These are phyloP conservation scores for Cerastis rubricosa DNA, from an alignment of 2,888 invertebrate species.

Conservation along the genomic window DNA sequence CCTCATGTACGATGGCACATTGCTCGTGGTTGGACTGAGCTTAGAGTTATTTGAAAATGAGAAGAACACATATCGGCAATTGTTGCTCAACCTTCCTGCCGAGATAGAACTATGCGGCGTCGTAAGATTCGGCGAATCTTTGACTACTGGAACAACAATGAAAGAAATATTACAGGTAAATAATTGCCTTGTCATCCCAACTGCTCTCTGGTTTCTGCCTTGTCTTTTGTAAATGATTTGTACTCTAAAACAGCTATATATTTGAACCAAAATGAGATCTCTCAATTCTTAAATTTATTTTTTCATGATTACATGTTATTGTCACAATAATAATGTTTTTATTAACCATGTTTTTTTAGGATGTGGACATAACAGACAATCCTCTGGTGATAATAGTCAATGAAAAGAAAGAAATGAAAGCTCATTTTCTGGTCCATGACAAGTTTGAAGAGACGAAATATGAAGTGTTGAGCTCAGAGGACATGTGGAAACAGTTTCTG, in stretches of 20 bases:
- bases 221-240: background rate
- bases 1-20: conserved; percentile 93
- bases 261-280: background rate
- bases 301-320: background rate
- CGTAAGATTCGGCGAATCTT: conserved; percentile 92
- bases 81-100: conserved; percentile 93
- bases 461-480: conserved; percentile 91
- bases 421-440: conserved; percentile 93
- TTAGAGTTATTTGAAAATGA: conserved; percentile 92
- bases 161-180: conserved; percentile 91
- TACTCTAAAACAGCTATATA: background rate
- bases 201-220: background rate
- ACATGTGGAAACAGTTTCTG: conserved; percentile 93
- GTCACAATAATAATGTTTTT: background rate
- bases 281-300: background rate
- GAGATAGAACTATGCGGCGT: conserved; percentile 95
- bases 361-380: conserved; percentile 95
- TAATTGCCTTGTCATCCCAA: conserved; percentile 10
- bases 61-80: conserved; percentile 86
- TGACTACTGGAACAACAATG: conserved; percentile 91
- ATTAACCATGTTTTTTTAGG: conserved; percentile 77
- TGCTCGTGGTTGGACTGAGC: conserved; percentile 93
- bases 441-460: conserved; percentile 92
- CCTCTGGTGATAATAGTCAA: conserved; percentile 92
- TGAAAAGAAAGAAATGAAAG: conserved; percentile 89